Conservation (phyloP, 2,113 vertebrate species). For the Symphodus melops region DNA sequence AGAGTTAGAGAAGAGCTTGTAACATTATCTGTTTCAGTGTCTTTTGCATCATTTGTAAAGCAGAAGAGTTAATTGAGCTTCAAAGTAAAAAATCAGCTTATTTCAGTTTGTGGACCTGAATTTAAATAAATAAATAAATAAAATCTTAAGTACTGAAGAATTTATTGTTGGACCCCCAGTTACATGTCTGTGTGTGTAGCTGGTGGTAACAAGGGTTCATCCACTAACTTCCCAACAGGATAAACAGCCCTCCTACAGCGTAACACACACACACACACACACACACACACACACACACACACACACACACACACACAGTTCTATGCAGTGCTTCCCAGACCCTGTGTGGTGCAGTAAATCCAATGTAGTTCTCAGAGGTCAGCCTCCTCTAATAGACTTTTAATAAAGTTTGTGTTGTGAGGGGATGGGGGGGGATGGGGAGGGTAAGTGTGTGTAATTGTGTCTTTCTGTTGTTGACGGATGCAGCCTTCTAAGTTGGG, state of each 20-base stretch:
- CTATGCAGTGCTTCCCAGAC: constrained; percentile 60
- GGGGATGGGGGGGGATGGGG: not conserved
- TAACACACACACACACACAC: constrained; percentile 15
- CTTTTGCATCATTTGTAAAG: constrained; percentile 17
- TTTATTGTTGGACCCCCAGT: constrained; percentile 1
- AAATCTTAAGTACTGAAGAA: no score
- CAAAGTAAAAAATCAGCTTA: constrained; percentile 16
- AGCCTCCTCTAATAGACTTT: constrained; percentile 65
- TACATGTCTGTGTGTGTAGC: constrained; percentile 23
- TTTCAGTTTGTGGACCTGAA: constrained; percentile 33
- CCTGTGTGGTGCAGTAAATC: constrained; percentile 70
- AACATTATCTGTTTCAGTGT: constrained; percentile 9
- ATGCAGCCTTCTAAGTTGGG: no score
- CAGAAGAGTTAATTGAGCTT: constrained; percentile 21
- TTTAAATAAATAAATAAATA: no score
- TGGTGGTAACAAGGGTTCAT: constrained; percentile 40
- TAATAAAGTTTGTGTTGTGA: constrained; percentile 69
- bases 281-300: constrained; percentile 13
- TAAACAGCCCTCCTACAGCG: constrained; percentile 59
- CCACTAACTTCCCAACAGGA: constrained; percentile 41
- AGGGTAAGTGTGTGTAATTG: not conserved
- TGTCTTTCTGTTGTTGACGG: constrained; percentile 11
- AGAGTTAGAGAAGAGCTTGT: not conserved
- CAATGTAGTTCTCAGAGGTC: constrained; percentile 60
- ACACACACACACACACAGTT: constrained; percentile 6